Evolutionary conservation across 2,113 vertebrate species (phyloP), one percentile per base, ranked within the genome.

Genomic region (Marmota monax): DNA sequence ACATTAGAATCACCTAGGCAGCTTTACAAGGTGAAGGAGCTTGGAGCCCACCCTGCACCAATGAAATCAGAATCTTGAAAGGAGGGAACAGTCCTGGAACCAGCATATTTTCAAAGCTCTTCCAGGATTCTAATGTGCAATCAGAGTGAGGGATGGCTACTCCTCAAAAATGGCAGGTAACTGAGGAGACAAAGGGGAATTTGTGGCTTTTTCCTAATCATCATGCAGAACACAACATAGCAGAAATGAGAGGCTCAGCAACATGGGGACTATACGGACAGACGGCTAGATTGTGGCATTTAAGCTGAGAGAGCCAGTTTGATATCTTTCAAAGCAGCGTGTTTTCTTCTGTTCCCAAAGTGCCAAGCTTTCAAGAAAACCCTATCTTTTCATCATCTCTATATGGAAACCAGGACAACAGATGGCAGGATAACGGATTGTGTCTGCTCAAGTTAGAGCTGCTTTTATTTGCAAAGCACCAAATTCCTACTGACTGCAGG

Each of bases 401-500:
- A 7, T 65, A 78, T 86, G 94, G 95, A 96, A 97, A 92, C 82
- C 69, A 83, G 84, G 90, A 88, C 77, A 76, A 48, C 94, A 97
- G 96, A 97, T 92, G 92, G 88, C 48, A 73, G 69, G 63, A 82
- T 85, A 92, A 96, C 53, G 78, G 84, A 39, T 88, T 79, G 27
- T 70, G 72, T 97, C 94, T 95, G 85, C 58, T 84, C 61, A 88
- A 95, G 88, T 92, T 42, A 78, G 73, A 94, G 69, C 73, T 58
- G 80, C 88, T 96, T 96, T 90, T 90, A 92, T 95, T 90, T 96
- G 78, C 63, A 69, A 96, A 82, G 65, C 34, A 96, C 86, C 84
- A 95, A 87, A 95, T 90, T 97, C 96, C 42, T 90, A 83, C 32
- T n/a, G 67, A 95, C 95, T 70, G 7, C 0, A 0, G 37, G 73